These are phyloP conservation scores for Malacoraja senta DNA, from an alignment of 2,797 vertebrate species.

Conservation along the genomic window DNA sequence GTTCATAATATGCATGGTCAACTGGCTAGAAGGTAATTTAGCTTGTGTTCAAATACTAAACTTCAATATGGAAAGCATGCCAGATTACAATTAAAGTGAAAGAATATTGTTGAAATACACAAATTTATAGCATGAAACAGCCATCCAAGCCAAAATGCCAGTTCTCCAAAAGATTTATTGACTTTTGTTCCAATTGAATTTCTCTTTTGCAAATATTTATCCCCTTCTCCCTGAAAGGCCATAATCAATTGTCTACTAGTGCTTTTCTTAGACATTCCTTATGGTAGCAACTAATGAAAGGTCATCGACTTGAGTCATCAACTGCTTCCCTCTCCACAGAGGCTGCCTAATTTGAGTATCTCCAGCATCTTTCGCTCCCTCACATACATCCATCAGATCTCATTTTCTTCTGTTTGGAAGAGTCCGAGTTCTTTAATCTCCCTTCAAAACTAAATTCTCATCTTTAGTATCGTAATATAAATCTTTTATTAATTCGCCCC, in stretches of 20 bases:
- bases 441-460: background rate
- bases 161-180: background rate
- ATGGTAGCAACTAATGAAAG: background rate
- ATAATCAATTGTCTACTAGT: background rate
- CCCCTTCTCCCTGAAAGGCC: background rate
- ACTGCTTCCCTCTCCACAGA: too few relatives aligned
- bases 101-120: background rate
- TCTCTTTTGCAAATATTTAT: background rate
- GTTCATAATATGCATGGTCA: background rate
- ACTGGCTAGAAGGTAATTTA: background rate
- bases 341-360: too few relatives aligned
- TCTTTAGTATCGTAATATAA: background rate
- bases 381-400: background rate
- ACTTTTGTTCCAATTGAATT: background rate
- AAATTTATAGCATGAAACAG: background rate
- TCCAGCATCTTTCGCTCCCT: background rate
- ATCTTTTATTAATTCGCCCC: background rate
- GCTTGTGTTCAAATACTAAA: background rate
- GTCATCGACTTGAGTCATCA: too few relatives aligned
- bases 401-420: background rate
- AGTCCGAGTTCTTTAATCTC: background rate
- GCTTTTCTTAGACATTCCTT: background rate
- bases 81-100: conserved; percentile 13
- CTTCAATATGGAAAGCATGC: background rate
- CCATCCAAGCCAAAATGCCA: background rate